Percentiles rank a stretch among this genome's conserved stretches.
Conservation (phyloP, 2,113 vertebrate species). For the Phaethornis superciliosus region DNA sequence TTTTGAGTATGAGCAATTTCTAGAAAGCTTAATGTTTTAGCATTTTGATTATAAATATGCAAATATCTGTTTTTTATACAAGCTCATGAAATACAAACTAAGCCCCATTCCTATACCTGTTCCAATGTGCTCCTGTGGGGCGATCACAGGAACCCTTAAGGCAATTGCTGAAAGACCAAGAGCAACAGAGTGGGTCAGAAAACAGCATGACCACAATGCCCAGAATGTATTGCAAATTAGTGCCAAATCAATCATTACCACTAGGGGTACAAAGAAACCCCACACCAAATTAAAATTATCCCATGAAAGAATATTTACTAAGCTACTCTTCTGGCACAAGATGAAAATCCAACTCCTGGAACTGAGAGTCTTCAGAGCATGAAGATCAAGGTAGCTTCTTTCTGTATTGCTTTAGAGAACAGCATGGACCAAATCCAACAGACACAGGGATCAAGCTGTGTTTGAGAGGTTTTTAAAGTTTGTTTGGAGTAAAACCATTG, state of each 20-base stretch:
- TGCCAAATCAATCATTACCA: neutral
- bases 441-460: neutral
- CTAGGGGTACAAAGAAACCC: neutral
- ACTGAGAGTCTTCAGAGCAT: neutral
- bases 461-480: neutral
- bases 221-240: neutral
- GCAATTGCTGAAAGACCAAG: neutral
- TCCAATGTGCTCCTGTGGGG: neutral
- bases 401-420: neutral
- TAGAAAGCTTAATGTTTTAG: neutral
- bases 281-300: neutral
- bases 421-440: slow-evolving; percentile 21
- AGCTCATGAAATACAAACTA: neutral
- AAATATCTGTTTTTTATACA: neutral
- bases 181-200: neutral
- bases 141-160: neutral
- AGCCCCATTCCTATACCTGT: neutral
- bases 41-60: neutral
- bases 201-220: neutral
- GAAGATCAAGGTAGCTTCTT: slow-evolving; percentile 28
- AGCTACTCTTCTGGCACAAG: neutral
- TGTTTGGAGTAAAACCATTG: slow-evolving; percentile 11
- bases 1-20: neutral
- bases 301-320: neutral
- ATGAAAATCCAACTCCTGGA: neutral